Base-by-base conservation (phyloP, 2,888 invertebrate species). In the Aleiodes testaceus region DNA sequence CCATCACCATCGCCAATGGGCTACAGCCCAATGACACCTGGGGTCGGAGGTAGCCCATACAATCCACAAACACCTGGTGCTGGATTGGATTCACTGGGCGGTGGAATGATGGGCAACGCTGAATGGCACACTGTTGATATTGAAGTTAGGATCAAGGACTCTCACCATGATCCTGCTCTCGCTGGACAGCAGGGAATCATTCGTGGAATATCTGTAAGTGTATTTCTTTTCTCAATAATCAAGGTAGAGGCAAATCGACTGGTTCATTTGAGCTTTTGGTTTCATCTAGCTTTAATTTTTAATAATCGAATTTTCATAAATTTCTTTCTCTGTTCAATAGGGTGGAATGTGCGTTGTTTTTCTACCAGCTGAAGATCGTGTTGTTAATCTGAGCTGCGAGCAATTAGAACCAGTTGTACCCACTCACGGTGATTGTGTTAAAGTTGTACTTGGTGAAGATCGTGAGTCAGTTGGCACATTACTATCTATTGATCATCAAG, bases 81-180 rank as follows among this genome's bases (percentile, higher is more conserved):
- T 63, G 92, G 92, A 76, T 87, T 92, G 74, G 91, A 92, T 77
- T 89, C 92, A 1, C 87, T 89, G 53, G 90, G 91, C 84, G 85
- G 88, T 9, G 80, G 80, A 9, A 72, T 78, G 3, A 77, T 84
- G 5, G 79, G 80, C 53, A 75, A 68, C 6, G 67, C 72, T n/a
- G 97, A 97, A 82, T 99, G 98, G 98, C 94, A 94, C 82, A 94
- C 96, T 3, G 93, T 95, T 2, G 97, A 97, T 79, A 94, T 98
- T 80, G 95, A 95, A 88, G 97, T 98, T 53, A 91, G 93, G 50
- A 94, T 97, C 79, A 91, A 92, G 73, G 93, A 93, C 78, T 92
- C 93, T 26, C 92, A 95, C 84, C 93, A 95, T 77, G 94, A 96
- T 87, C 89, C 91, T 6, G 93, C 94, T 74, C 90, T 97, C 68